Evolutionary conservation across 2,113 vertebrate species (phyloP), one percentile per base, ranked within the genome.

Genomic region (Carollia perspicillata): DNA sequence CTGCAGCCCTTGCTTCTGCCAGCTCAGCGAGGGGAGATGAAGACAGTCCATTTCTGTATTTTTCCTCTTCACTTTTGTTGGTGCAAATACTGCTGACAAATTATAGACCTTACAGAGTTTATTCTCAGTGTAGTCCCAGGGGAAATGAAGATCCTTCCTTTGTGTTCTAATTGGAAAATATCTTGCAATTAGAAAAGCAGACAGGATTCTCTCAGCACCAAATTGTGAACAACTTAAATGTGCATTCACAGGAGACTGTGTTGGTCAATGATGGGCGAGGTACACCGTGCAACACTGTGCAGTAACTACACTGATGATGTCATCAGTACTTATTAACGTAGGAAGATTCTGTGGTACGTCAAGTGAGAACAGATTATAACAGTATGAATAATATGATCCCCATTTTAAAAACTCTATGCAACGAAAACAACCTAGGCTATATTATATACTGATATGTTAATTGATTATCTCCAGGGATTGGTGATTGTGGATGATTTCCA

Each of bases 101-200:
- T 66, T 51, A 77, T n/a, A 81, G 28, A 5, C 53, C 12, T 42
- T 65, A 13, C 7, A 22, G 93, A 81, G 75, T 92, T 89, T 84
- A 44, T 35, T 53, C 65, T 80, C 49, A 37, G 22, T n/a, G 37
- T 35, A 66, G 58, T 74, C 10, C 37, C 53, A 37, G 17, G 35
- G 79, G 84, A 75, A 77, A 30, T 23, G 72, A 35, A 78, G 75
- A 33, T 60, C 66, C 30, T 93, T 44, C 49, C 53, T 60, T 53
- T 86, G 63, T 71, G 49, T 87, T 93, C 91, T 94, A 49, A 40
- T 58, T 23, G 69, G 74, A 92, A 65, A 87, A 47, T 14, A 20
- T 47, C 74, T 71, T 90, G 30, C 69, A 60, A 11, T 90, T 88
- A 47, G 83, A 13, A 84, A 68, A 80, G 69, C 79, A 84, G 83